Conservation (phyloP, 2,888 invertebrate species). For the Tinea pellionella region DNA sequence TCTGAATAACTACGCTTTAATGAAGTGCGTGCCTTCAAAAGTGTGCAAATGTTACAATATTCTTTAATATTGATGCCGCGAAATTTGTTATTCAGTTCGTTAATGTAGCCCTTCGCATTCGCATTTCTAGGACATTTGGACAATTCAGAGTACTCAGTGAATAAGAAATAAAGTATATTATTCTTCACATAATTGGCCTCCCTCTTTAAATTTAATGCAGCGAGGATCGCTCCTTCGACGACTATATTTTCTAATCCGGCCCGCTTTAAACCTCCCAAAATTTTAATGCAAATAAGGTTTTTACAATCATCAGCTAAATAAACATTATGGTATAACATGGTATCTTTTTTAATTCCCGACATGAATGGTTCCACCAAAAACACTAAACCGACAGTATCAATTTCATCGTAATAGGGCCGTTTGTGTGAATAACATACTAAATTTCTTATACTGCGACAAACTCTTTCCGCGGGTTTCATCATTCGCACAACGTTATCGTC, state of each 20-base stretch:
- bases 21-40: too few relatives aligned
- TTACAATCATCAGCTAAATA: conserved; percentile 69
- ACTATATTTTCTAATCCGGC: conserved; percentile 67
- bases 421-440: conserved; percentile 5
- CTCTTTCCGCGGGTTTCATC: neutral
- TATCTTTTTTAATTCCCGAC: conserved; percentile 39
- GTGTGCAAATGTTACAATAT: too few relatives aligned
- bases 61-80: neutral
- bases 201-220: conserved; percentile 74
- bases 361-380: conserved; percentile 64
- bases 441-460: neutral
- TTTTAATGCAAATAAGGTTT: conserved; percentile 63
- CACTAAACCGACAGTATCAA: conserved; percentile 79
- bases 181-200: conserved; percentile 34
- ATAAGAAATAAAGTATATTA: neutral
- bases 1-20: too few relatives aligned
- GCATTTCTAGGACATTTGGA: neutral
- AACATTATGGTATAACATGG: conserved; percentile 61
- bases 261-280: conserved; percentile 65
- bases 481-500: neutral
- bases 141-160: neutral
- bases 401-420: conserved; percentile 69
- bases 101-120: neutral
- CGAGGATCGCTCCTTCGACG: conserved; percentile 66
- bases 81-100: neutral